Base-by-base conservation (phyloP, 2,797 vertebrate species). In the Sebastes glaucus region DNA sequence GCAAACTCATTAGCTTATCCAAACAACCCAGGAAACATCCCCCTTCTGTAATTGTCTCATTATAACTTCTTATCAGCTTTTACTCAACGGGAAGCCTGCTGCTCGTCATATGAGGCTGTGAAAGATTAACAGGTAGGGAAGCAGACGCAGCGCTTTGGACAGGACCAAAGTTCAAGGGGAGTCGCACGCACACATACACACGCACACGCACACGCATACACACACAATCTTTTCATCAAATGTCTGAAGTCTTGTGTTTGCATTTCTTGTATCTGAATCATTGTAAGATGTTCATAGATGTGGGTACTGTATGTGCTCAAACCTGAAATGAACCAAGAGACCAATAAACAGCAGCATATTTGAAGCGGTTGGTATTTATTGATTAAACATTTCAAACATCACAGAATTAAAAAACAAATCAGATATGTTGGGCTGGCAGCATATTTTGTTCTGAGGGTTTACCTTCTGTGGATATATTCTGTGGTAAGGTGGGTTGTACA, bases 1-100 rank as follows among this genome's bases (percentile, higher is more conserved):
- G 22, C 16, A 69, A 76, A 76, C 13, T 3, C 28, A 83, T 72
- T 61, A 32, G 1, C 28, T 77, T 35, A 69, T 75, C 64, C 6
- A 76, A 64, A 82, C 52, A 61, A 52, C 11, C 1, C 14, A 13
- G 14, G 13, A 11, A 62, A 55, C 25, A n/a, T 20, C 25, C 18
- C 18, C 18, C 11, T 59, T 3, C 38, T 18, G 96, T 97, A 91
- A 93, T 2, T 57, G 23, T 9, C 9, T 66, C 18, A 53, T 80
- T 69, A 72, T 7, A 35, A 53, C 46, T 9, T 80, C 49, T 82
- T 70, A 75, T 83, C 55, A 82, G 13, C 55, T 55, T 86, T 80
- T 72, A 52, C 62, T 60, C 0, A 32, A 11, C 16, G 13, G 10
- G 71, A 35, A 77, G 7, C 18, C 32, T 27, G 65, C 57, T 78